Evolutionary conservation across 2,797 vertebrate genomes (phyloP), one percentile per base, ranked within the genome.

Genomic region (Enteromius unitaeniatus): DNA sequence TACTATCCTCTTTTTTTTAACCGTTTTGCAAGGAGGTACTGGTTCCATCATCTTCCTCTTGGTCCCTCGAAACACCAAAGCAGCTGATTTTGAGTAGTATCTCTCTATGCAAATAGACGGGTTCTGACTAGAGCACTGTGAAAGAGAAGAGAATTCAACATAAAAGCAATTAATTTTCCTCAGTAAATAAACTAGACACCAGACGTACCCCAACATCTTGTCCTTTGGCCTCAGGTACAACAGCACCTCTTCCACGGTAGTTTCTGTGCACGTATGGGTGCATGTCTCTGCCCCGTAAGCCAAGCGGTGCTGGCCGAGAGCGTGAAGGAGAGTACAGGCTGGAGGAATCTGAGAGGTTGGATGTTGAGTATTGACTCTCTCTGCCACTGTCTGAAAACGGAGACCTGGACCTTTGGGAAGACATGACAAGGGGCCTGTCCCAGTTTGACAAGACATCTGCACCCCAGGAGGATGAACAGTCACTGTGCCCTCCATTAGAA

Each of bases 181-280:
- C 17, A 78, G 19, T 19, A 23, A n/a, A 26, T 55, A 40, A 70
- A 58, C 34, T 70, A 45, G n/a, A 73, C 42, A 64, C 92, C 93
- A 94, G 95, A 96, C 95, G 94, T 96, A 96, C 96, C 93, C 95
- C 95, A 95, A 95, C 94, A 95, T 94, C 95, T 95, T 95, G 95
- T 93, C 93, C 95, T 95, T 95, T 95, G 93, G 94, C 94, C 94
- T 94, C 92, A 92, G 93, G 93, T 95, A 95, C 95, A 94, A 95
- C 95, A 95, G 95, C 95, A 94, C 94, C 94, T 95, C 95, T 95
- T 93, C 94, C 95, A 93, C 94, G 93, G 95, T 94, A 95, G 93
- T 93, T 94, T 94, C 93, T 95, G 92, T 96, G 95, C 94, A 94
- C 93, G 93, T 96, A 95, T 93, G 94, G 93, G 94, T 95, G 93